Evolutionary conservation across 2,888 invertebrate species (phyloP).

Genomic region (Plagodis pulveraria): DNA sequence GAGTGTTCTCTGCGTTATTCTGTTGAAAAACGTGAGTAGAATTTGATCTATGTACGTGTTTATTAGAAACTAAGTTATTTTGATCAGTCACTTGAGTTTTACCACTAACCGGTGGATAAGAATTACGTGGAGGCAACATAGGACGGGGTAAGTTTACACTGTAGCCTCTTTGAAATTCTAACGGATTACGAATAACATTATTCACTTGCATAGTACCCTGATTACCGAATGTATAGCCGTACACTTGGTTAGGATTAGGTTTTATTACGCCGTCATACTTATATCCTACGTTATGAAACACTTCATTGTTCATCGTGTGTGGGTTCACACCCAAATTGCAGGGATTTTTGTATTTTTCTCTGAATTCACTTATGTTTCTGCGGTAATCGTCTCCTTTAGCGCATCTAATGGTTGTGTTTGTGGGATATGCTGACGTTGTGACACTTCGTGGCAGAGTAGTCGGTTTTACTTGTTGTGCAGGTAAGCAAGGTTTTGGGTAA

Average conservation of each 20-base stretch:
- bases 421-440: slow-evolving; percentile 75
- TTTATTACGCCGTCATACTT: slow-evolving; percentile 72
- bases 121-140: slow-evolving; percentile 86
- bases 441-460: slow-evolving; percentile 80
- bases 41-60: slow-evolving; percentile 86
- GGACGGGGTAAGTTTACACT: slow-evolving; percentile 84
- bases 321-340: slow-evolving; percentile 68
- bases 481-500: slow-evolving; percentile 76
- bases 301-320: slow-evolving; percentile 73
- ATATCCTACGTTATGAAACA: slow-evolving; percentile 76
- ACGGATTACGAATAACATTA: slow-evolving; percentile 82
- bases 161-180: slow-evolving; percentile 84
- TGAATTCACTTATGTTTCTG: slow-evolving; percentile 86
- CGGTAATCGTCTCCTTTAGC: slow-evolving; percentile 83
- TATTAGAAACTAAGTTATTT: slow-evolving; percentile 78
- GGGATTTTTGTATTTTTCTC: slow-evolving; percentile 86
- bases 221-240: slow-evolving; percentile 83
- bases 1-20: slow-evolving; percentile 69
- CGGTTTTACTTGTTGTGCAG: slow-evolving; percentile 73
- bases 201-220: slow-evolving; percentile 81
- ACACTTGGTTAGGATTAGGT: slow-evolving; percentile 77
- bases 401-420: slow-evolving; percentile 73
- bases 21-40: slow-evolving; percentile 86
- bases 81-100: slow-evolving; percentile 83
- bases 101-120: slow-evolving; percentile 85